phyloP scores from a whole-genome alignment of 2,888 invertebrate species.

The Agriopis aurantiaria region DNA sequence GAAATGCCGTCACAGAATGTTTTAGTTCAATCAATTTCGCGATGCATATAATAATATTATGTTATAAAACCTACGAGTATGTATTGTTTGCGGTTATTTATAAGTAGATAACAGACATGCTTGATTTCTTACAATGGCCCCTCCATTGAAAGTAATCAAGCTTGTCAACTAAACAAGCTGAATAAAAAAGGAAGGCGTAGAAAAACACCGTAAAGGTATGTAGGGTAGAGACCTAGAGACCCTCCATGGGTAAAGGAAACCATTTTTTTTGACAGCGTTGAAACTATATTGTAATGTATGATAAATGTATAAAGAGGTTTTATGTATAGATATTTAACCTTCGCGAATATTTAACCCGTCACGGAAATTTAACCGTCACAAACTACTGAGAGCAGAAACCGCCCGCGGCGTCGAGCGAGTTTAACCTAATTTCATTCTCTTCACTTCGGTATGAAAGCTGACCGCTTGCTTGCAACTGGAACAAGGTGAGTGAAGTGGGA shows the following conservation, averaged over 20 bases:
- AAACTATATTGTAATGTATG: neutral
- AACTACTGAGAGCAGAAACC: conserved; percentile 5
- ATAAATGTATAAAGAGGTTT: neutral
- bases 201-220: no score
- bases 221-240: no score
- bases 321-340: conserved; percentile 4
- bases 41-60: neutral
- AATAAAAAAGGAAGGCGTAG: no score
- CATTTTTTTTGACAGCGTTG: no score
- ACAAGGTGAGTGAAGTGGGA: conserved; percentile 46
- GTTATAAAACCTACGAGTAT: neutral
- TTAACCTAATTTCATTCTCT: conserved; percentile 73
- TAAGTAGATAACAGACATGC: no score
- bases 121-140: no score
- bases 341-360: neutral
- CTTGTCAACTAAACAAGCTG: no score
- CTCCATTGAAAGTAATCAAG: no score
- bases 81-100: no score
- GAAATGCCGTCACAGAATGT: conserved; percentile 5
- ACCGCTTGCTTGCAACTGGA: conserved; percentile 49
- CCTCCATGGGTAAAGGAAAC: no score
- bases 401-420: conserved; percentile 52
- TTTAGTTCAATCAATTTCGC: conserved; percentile 10
- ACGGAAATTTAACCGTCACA: conserved; percentile 18
- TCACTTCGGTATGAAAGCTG: conserved; percentile 51